Evolutionary conservation across 2,797 vertebrate genomes (phyloP), one percentile per base, ranked within the genome.

Genomic region (Tympanoctomys barrerae): DNA sequence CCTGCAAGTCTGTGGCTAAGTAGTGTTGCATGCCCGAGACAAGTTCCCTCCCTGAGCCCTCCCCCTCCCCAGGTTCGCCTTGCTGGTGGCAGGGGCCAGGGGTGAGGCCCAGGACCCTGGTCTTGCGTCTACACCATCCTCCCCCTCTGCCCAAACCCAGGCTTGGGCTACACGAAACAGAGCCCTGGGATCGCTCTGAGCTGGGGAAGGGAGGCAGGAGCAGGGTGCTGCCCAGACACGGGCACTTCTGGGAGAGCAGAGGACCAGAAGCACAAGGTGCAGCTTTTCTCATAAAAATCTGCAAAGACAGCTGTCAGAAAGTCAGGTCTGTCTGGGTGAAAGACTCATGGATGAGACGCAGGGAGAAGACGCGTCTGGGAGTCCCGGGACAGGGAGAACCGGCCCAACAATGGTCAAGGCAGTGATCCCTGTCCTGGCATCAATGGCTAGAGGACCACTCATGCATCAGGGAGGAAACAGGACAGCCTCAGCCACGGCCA

Each of bases 81-180:
- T 0, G 24, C 18, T 1, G 2, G 33, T 7, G 24, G 46, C 3
- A 1, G 12, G 61, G 21, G 24, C 3, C 61, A 46, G 66, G 22
- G 19, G 16, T 0, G 7, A 66, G 54, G 18, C 85, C 21, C 21
- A 49, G 42, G 70, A 71, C 22, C 3, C 8, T 4, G 33, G 26
- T 42, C 42, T 42, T 42, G 42, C 42, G 5, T 42, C 42, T 42
- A 42, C 42, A 42, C n/a, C 0, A 0, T 1, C 4, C 7, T 19
- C 46, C 4, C 1, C 1, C 7, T 78, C 57, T 1, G 9, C 7
- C 0, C 21, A n/a, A 2, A 10, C 59, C 64, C 59, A 1, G 31
- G 21, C 49, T 61, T 26, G 78, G 49, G 33, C 77, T 2, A 3
- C n/a, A 36, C n/a, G 7, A 21, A n/a, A 33, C 42, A 28, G 9